These are phyloP conservation scores for Manis pentadactyla DNA, from an alignment of 2,797 vertebrate species.

Conservation along the genomic window DNA sequence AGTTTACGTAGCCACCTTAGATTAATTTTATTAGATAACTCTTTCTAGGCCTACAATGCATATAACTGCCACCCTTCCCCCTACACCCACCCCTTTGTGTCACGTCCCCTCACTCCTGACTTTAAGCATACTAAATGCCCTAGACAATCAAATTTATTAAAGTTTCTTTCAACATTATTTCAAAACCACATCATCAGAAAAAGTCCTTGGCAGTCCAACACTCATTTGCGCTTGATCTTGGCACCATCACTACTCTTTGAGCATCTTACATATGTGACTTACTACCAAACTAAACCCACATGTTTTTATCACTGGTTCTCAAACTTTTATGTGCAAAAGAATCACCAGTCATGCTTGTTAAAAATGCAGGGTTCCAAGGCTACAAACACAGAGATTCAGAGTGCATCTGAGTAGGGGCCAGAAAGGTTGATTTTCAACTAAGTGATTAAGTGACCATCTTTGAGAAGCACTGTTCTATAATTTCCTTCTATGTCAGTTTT, in stretches of 20 bases:
- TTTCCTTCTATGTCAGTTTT: background rate
- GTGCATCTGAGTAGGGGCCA: background rate
- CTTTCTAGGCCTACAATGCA: background rate
- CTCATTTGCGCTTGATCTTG: background rate
- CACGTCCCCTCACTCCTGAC: background rate
- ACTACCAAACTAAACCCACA: background rate
- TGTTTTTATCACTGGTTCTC: background rate
- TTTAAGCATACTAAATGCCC: background rate
- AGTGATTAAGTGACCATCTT: background rate
- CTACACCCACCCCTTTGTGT: fast-evolving
- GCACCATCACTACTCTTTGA: background rate
- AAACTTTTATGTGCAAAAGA: background rate
- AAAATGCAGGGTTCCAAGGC: background rate
- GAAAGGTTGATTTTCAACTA: background rate
- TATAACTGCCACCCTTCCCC: background rate
- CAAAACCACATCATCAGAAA: background rate
- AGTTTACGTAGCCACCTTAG: background rate
- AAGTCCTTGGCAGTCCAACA: background rate
- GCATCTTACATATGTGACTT: background rate
- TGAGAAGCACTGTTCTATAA: background rate
- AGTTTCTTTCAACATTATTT: background rate
- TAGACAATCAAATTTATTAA: background rate
- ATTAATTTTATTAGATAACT: background rate
- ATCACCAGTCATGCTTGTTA: background rate
- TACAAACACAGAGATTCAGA: background rate